These are phyloP conservation scores for Lepidonotus clava DNA, from an alignment of 2,888 invertebrate species.

Conservation along the genomic window DNA sequence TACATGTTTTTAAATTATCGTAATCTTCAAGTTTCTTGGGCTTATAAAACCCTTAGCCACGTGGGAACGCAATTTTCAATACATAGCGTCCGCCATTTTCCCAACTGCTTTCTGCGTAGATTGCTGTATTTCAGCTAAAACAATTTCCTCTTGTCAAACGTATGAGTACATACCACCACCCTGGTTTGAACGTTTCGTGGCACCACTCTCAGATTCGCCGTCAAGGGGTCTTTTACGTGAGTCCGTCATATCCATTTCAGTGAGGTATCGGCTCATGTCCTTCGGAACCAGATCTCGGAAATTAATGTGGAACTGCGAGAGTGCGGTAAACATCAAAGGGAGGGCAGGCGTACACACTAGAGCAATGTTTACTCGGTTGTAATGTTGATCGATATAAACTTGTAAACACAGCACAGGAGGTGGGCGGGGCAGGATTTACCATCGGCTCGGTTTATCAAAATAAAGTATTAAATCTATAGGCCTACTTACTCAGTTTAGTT, in stretches of 20 bases:
- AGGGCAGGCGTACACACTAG: not conserved
- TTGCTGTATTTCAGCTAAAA: conserved; percentile 16
- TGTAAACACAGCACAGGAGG: too few relatives aligned
- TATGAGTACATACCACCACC: conserved; percentile 74
- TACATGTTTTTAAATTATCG: too few relatives aligned
- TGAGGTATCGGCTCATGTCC: conserved; percentile 36
- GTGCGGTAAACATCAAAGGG: conserved; percentile 5
- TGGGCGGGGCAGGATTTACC: too few relatives aligned
- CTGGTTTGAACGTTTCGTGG: conserved; percentile 79
- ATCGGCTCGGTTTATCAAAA: too few relatives aligned
- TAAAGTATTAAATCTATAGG: too few relatives aligned
- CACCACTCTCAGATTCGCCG: conserved; percentile 79
- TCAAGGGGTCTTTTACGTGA: conserved; percentile 80
- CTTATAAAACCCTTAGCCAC: conserved; percentile 19
- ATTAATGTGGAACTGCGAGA: conserved; percentile 26
- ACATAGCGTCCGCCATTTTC: conserved; percentile 43
- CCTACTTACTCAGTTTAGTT: too few relatives aligned
- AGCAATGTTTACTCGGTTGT: conserved; percentile 39
- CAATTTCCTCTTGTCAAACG: not conserved
- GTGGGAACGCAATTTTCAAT: conserved; percentile 13
- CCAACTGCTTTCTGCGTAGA: conserved; percentile 42
- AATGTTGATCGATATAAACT: not conserved
- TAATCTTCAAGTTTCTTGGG: not conserved
- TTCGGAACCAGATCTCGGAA: conserved; percentile 37
- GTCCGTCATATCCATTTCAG: conserved; percentile 65